These are phyloP conservation scores for Myripristis murdjan DNA, from an alignment of 2,797 vertebrate species.

Conservation along the genomic window DNA sequence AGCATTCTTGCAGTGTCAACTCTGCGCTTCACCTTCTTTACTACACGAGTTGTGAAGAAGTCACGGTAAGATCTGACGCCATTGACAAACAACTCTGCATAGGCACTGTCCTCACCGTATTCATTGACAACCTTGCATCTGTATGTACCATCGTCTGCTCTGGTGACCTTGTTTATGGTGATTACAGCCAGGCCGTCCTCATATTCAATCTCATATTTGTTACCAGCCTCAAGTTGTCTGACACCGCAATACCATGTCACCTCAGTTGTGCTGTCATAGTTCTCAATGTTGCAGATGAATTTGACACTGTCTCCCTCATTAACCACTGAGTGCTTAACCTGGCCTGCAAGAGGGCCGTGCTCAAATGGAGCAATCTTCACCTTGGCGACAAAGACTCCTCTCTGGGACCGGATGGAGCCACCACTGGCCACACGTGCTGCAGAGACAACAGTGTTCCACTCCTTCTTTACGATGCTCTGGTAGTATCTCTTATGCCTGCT, in stretches of 20 bases:
- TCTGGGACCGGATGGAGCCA: slow-evolving; percentile 94
- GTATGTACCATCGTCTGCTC: slow-evolving; percentile 96
- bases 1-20: slow-evolving; percentile 95
- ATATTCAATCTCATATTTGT: slow-evolving; percentile 95
- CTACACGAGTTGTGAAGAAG: slow-evolving; percentile 91
- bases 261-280: slow-evolving; percentile 96
- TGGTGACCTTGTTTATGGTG: slow-evolving; percentile 91
- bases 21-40: slow-evolving; percentile 95
- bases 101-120: slow-evolving; percentile 97
- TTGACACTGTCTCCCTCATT: slow-evolving; percentile 92
- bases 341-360: slow-evolving; percentile 94
- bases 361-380: slow-evolving; percentile 98
- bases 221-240: slow-evolving; percentile 93
- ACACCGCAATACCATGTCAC: slow-evolving; percentile 99
- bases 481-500: slow-evolving; percentile 97
- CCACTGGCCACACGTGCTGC: slow-evolving; percentile 94
- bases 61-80: slow-evolving; percentile 92
- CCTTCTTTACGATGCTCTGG: slow-evolving; percentile 93
- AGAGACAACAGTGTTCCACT: slow-evolving; percentile 95
- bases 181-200: slow-evolving; percentile 94
- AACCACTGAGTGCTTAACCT: slow-evolving; percentile 89
- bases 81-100: slow-evolving; percentile 94
- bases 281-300: slow-evolving; percentile 95
- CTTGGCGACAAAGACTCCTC: slow-evolving; percentile 93
- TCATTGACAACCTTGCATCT: slow-evolving; percentile 97